Conservation (phyloP, 2,888 invertebrate genomes). For the Brenthis daphne region DNA sequence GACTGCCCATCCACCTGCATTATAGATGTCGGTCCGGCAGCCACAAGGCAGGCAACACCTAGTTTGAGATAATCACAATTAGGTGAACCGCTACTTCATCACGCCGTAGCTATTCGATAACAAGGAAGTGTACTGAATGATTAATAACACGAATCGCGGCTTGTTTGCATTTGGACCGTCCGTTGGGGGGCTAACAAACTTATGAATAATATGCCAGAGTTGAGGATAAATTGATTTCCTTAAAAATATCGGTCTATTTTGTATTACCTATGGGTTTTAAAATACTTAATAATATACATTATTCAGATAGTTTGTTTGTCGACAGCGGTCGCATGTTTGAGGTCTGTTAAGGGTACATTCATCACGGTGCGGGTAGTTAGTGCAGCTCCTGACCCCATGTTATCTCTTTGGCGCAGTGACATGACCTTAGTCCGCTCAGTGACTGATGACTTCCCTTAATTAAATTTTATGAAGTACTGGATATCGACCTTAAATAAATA, state of each 20-base stretch:
- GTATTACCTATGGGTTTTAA: conserved; percentile 48
- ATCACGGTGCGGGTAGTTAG: conserved; percentile 67
- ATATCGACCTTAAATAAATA: conserved; percentile 30
- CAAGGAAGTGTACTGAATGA: conserved; percentile 68
- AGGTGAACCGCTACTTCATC: conserved; percentile 71
- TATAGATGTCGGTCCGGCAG: conserved; percentile 58
- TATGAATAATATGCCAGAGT: conserved; percentile 74
- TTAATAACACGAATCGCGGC: conserved; percentile 70
- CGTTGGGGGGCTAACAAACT: conserved; percentile 66
- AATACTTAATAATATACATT: conserved; percentile 65
- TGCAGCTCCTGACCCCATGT: conserved; percentile 77
- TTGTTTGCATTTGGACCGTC: conserved; percentile 72
- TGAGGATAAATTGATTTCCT: conserved; percentile 63
- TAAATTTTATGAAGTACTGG: conserved; percentile 70
- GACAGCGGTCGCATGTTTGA: conserved; percentile 74
- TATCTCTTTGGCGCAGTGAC: conserved; percentile 76
- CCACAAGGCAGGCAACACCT: conserved; percentile 53
- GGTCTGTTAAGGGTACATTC: conserved; percentile 76
- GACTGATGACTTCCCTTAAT: conserved; percentile 80
- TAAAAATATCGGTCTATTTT: conserved; percentile 45
- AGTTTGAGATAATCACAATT: conserved; percentile 72
- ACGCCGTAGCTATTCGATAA: conserved; percentile 70
- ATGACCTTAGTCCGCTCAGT: conserved; percentile 62
- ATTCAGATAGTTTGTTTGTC: conserved; percentile 66
- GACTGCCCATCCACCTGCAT: conserved; percentile 48